Evolutionary conservation across 2,888 invertebrate genomes (phyloP).

Genomic region (Chloroclystis v-ata): DNA sequence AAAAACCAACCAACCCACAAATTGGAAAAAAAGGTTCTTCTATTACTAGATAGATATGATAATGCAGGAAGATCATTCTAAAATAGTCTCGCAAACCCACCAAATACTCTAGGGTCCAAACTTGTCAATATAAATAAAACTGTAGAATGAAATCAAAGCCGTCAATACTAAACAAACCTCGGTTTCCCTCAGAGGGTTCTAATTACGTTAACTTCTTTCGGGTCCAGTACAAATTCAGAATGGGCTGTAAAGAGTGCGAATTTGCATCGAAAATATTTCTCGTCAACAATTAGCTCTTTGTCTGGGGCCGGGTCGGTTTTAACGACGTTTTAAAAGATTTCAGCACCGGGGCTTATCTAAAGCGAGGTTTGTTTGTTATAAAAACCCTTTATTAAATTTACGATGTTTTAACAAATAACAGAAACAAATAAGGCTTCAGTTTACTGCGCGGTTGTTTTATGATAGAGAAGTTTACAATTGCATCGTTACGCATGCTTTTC

Average conservation of each 20-base stretch:
- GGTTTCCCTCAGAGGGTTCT: constrained; percentile 50
- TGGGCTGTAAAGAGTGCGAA: constrained; percentile 74
- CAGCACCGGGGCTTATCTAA: constrained; percentile 69
- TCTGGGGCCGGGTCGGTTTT: constrained; percentile 70
- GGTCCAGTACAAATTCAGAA: constrained; percentile 71
- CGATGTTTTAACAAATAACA: constrained; percentile 72
- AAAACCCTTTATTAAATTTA: constrained; percentile 77
- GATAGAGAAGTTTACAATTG: constrained; percentile 47
- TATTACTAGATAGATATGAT: no score
- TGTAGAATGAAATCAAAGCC: constrained; percentile 25
- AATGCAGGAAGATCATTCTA: neutral
- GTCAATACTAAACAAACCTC: constrained; percentile 38
- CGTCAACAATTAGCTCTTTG: constrained; percentile 76
- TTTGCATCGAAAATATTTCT: constrained; percentile 76
- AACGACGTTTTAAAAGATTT: constrained; percentile 78
- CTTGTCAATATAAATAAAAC: constrained; percentile 18
- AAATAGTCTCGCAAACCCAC: neutral
- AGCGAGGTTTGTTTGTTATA: constrained; percentile 67
- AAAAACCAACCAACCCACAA: no score
- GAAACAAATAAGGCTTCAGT: constrained; percentile 71
- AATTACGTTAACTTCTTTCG: constrained; percentile 70
- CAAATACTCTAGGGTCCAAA: neutral
- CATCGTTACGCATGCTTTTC: constrained; percentile 28
- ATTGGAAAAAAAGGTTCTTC: no score
- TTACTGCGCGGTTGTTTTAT: constrained; percentile 59